Conservation (phyloP, 2,888 invertebrate genomes). For the Craniophora ligustri region DNA sequence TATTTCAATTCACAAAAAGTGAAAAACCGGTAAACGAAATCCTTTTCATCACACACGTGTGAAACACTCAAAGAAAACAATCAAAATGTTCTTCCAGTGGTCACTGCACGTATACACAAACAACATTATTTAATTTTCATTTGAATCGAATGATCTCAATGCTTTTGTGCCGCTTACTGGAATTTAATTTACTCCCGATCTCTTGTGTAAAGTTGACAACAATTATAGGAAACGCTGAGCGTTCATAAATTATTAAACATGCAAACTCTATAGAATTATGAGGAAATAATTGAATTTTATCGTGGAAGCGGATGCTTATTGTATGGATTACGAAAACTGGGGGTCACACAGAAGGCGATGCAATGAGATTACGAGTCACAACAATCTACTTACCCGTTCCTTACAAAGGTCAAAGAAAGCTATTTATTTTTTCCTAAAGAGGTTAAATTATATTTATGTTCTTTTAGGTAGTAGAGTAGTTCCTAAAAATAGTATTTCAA, state of each 20-base stretch:
- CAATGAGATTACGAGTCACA: slow-evolving; percentile 19
- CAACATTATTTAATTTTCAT: neutral
- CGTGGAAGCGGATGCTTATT: slow-evolving; percentile 33
- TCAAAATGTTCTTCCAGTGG: too few relatives aligned
- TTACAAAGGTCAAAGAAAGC: slow-evolving; percentile 14
- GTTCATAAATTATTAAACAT: slow-evolving; percentile 63
- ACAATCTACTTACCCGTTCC: slow-evolving; percentile 12
- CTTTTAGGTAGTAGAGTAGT: neutral
- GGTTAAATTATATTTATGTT: neutral
- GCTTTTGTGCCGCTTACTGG: slow-evolving; percentile 39
- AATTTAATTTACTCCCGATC: slow-evolving; percentile 62
- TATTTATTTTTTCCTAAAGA: slow-evolving; percentile 33
- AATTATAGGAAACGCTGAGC: slow-evolving; percentile 64
- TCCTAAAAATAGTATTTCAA: slow-evolving; percentile 1
- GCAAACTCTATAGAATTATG: slow-evolving; percentile 50
- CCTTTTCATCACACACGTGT: too few relatives aligned
- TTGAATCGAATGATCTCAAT: slow-evolving; percentile 25
- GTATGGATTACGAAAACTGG: slow-evolving; percentile 8
- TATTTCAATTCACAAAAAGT: too few relatives aligned
- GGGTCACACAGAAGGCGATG: slow-evolving; percentile 6
- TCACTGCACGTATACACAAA: too few relatives aligned
- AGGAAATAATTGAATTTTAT: slow-evolving; percentile 64
- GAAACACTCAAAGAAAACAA: too few relatives aligned
- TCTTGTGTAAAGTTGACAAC: slow-evolving; percentile 59
- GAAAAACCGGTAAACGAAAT: too few relatives aligned